Percentiles rank a stretch among this genome's conserved stretches.
Evolutionary conservation across 2,888 invertebrate genomes (phyloP).

Genomic region (Protophormia terraenovae): DNA sequence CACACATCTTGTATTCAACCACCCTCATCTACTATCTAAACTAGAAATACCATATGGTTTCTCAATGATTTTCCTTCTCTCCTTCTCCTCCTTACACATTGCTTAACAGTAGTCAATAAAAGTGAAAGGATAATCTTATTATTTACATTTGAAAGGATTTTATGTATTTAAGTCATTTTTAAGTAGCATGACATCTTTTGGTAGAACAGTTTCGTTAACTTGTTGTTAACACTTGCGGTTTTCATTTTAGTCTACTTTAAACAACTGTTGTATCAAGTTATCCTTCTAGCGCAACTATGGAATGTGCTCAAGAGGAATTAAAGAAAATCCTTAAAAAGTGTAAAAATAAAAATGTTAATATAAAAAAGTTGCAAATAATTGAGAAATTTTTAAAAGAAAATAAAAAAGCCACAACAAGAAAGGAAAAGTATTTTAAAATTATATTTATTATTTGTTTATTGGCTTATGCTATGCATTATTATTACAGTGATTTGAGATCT

Average conservation of each 20-base stretch:
- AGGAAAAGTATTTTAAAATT: slow-evolving; percentile 56
- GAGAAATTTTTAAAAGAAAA: slow-evolving; percentile 58
- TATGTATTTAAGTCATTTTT: slow-evolving; percentile 15
- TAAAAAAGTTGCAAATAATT: slow-evolving; percentile 52
- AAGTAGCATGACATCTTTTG: not conserved
- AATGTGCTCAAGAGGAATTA: slow-evolving; percentile 66
- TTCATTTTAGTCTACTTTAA: slow-evolving; percentile 27
- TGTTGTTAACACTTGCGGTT: not conserved
- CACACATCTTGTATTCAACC: not conserved
- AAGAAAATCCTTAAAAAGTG: slow-evolving; percentile 70
- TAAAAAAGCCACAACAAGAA: slow-evolving; percentile 30
- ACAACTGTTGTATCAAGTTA: not conserved
- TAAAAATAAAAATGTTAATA: slow-evolving; percentile 47
- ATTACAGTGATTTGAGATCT: slow-evolving; percentile 72
- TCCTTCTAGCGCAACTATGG: slow-evolving; percentile 67
- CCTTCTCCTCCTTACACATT: not conserved
- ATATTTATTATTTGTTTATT: slow-evolving; percentile 62
- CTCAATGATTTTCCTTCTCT: not conserved
- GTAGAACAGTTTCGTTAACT: not conserved
- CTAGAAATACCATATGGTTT: slow-evolving; percentile 26
- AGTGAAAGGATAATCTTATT: slow-evolving; percentile 79
- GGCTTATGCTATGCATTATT: slow-evolving; percentile 67
- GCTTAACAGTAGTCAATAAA: too few relatives aligned
- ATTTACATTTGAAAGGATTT: slow-evolving; percentile 74
- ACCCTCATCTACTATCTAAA: not conserved